A percentile compares a stretch with the other conserved stretches of the same genome.
phyloP scores from a whole-genome alignment of 2,888 invertebrate genomes.

The Hydrotaea cyrtoneurina region DNA sequence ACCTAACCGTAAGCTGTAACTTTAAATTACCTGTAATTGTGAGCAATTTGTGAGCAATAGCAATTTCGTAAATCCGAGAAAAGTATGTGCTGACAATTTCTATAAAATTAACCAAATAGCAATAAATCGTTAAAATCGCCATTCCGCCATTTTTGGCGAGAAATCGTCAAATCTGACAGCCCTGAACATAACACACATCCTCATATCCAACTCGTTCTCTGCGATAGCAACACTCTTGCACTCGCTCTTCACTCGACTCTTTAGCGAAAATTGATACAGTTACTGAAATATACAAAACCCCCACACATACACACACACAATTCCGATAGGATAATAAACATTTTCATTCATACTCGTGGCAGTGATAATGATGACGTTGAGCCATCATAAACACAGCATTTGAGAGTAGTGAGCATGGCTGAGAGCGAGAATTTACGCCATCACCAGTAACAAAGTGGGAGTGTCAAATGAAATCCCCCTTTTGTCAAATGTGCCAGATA shows the following conservation, averaged over 20 bases:
- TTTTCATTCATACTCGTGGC: conserved; percentile 54
- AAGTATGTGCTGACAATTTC: no score
- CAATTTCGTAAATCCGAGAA: no score
- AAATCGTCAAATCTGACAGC: no score
- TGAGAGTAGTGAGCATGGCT: background rate
- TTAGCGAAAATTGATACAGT: conserved; percentile 30
- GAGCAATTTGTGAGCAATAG: no score
- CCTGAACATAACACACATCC: no score
- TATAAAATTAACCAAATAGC: no score
- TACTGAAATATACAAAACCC: conserved; percentile 2
- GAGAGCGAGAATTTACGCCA: background rate
- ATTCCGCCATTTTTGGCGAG: no score
- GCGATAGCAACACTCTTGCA: conserved; percentile 32
- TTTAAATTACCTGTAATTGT: no score
- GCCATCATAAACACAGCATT: background rate
- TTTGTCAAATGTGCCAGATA: no score
- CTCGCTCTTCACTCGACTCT: conserved; percentile 47
- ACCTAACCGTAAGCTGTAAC: no score
- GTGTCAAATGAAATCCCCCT: background rate
- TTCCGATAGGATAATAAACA: conserved; percentile 58
- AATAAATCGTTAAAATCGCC: no score
- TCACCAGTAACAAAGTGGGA: no score
- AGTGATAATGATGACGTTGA: conserved; percentile 27
- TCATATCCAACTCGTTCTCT: background rate
- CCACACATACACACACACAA: conserved; percentile 34